A percentile compares a stretch with the other conserved stretches of the same genome.
These are phyloP conservation scores for Suncus etruscus DNA, from an alignment of 2,113 vertebrate genomes.

Conservation along the genomic window DNA sequence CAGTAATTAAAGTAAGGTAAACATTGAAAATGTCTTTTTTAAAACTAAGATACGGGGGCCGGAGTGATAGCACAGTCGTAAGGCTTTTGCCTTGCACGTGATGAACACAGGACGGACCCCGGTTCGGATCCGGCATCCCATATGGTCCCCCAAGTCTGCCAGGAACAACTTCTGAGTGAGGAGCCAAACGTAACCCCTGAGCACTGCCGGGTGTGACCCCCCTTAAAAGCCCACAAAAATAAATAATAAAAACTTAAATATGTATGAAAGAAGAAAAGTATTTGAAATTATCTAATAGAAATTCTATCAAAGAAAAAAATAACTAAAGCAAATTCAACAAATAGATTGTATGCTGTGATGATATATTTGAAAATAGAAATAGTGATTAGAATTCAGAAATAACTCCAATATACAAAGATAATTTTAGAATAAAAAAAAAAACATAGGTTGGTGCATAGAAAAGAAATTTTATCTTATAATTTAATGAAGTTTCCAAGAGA, in stretches of 20 bases:
- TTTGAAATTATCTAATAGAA: conserved; percentile 27
- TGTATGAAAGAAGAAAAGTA: neutral
- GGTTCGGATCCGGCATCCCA: no score
- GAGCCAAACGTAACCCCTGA: no score
- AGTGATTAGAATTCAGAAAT: neutral
- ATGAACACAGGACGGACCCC: no score
- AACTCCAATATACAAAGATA: neutral
- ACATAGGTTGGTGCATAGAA: neutral
- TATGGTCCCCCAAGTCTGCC: no score
- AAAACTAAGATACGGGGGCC: neutral
- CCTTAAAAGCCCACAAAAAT: no score
- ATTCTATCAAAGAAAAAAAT: conserved; percentile 34
- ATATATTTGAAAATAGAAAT: conserved; percentile 8
- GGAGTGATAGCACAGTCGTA: no score
- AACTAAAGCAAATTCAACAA: conserved; percentile 43
- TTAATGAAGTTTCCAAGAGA: conserved; percentile 21
- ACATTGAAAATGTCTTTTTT: neutral
- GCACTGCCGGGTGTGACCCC: no score
- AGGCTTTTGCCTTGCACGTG: no score
- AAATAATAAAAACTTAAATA: neutral
- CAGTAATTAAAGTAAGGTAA: no score
- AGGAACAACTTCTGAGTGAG: no score
- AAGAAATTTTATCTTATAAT: neutral
- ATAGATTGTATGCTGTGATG: neutral
- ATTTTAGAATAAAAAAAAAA: neutral